These are phyloP conservation scores for Halocynthia aurantium DNA, from an alignment of 23 tunicate genomes.

Conservation along the genomic window DNA sequence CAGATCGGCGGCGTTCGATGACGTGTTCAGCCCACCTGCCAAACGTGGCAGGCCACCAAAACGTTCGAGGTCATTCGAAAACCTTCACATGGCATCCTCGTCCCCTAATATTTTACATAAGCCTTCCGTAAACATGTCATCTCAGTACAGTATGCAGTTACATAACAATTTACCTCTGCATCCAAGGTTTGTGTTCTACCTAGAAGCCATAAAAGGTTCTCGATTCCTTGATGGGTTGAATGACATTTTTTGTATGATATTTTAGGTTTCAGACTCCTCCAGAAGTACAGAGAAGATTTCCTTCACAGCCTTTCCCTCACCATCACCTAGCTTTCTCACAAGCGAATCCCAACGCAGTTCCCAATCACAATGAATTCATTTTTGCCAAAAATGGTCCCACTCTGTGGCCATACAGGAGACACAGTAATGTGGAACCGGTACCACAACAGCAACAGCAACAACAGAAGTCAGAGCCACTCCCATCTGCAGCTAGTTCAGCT, in stretches of 20 bases:
- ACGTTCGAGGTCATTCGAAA: conserved; percentile 60
- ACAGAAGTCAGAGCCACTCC: conserved; percentile 5
- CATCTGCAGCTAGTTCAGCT: background rate
- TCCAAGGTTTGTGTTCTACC: too few species aligned
- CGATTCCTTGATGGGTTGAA: too few species aligned
- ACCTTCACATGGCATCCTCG: background rate
- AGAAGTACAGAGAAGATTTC: background rate
- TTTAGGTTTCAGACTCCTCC: conserved; percentile 12
- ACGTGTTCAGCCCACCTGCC: conserved; percentile 22
- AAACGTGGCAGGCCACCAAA: conserved; percentile 56
- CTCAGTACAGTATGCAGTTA: too few species aligned
- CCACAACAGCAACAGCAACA: background rate
- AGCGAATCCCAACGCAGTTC: background rate
- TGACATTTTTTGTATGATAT: background rate
- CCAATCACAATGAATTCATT: too few species aligned
- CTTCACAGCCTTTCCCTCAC: background rate
- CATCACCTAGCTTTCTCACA: background rate
- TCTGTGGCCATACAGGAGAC: conserved; percentile 66
- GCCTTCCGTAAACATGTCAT: too few species aligned
- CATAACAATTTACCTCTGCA: too few species aligned
- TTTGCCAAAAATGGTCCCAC: conserved; percentile 14
- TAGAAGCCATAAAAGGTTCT: too few species aligned
- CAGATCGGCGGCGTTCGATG: conserved; percentile 12
- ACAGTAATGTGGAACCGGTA: background rate
- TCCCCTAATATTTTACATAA: background rate